Evolutionary conservation across 2,888 invertebrate species (phyloP), one percentile per base, ranked within the genome.

Genomic region (Julus scandinavius): DNA sequence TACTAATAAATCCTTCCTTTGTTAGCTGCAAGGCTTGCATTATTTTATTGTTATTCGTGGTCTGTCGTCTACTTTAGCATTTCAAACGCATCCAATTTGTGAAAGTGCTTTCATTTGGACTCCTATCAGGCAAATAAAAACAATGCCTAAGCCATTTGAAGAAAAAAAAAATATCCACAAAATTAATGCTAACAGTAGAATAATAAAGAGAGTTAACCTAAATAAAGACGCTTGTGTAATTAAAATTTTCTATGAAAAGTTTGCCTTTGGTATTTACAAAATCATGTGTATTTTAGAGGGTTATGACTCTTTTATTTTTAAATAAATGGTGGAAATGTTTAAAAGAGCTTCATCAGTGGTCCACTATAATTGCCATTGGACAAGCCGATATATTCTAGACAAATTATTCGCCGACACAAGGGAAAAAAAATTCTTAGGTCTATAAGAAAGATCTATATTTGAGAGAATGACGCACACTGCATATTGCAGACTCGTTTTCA

Each of bases 111-210:
- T 72, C 72, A 72, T 72, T 72, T 72, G 29, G 72, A 72, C 20
- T 72, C 72, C 72, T 29, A 72, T 72, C 72, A 29, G n/a, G 29
- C 72, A 20, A 72, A 72, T 72, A 72, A 72, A 72, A 72, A 72
- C 72, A 72, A 29, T 72, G 72, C 20, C 9, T 20, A 20, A 72
- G 72, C 29, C 72, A 29, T 72, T 72, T 72, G 29, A 72, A 72
- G 11, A 9, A 29, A 72, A 72, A 72, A 72, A 2, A n/a, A 7
- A 20, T n/a, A 29, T 72, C 29, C 29, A 20, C 72, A 29, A 72
- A 72, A 72, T 72, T 72, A 72, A 72, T 9, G 72, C n/a, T 20
- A 29, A 72, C 72, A 72, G 11, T 72, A 11, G 72, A 72, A 72
- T 72, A 72, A 72, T 72, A 72, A 72, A 29, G 29, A 72, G 20